phyloP scores from a whole-genome alignment of 2,113 vertebrate genomes.

The Petrocephalus zakoni region DNA sequence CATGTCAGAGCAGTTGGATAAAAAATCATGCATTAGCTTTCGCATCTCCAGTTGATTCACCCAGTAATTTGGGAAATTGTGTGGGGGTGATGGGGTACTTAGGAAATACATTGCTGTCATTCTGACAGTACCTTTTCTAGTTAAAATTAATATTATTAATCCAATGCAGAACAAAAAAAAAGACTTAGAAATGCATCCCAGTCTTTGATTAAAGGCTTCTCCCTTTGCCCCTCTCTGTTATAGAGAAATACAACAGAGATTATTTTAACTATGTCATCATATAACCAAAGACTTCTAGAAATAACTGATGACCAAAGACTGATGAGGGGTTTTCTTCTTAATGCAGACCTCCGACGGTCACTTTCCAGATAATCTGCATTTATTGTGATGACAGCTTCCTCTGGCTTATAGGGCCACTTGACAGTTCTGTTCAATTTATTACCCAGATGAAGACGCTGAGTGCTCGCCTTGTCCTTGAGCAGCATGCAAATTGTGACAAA shows the following conservation, averaged over 20 bases:
- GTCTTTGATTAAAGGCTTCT: neutral
- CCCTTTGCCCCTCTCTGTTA: neutral
- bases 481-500: conserved; percentile 9
- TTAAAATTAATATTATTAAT: neutral
- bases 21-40: neutral
- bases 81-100: neutral
- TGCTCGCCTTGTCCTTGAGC: neutral
- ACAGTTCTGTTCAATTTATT: neutral
- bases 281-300: neutral
- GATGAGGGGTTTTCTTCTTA: neutral
- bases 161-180: neutral
- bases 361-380: neutral
- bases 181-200: neutral
- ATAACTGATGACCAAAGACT: neutral
- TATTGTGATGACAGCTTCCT: neutral
- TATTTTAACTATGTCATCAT: neutral
- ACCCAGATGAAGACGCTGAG: neutral
- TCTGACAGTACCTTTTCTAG: neutral
- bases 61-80: neutral
- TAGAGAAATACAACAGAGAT: neutral
- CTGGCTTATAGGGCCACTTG: neutral
- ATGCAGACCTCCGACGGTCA: neutral
- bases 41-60: neutral
- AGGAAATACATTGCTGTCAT: neutral
- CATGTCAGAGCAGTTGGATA: neutral